Conservation (phyloP, 2,113 vertebrate genomes). For the Sclerurus mexicanus region DNA sequence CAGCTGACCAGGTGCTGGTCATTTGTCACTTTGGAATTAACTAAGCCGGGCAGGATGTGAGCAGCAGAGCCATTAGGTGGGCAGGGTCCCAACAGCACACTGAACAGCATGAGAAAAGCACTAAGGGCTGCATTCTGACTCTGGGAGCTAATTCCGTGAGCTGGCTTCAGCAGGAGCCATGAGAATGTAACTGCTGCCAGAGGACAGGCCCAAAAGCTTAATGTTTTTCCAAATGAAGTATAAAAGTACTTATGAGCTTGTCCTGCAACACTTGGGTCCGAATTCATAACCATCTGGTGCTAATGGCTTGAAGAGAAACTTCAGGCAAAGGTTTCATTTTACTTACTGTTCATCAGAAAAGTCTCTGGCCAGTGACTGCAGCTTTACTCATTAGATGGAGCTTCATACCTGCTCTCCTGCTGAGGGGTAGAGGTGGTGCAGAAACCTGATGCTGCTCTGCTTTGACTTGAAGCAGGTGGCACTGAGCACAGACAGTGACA, state of each 20-base stretch:
- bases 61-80: background rate
- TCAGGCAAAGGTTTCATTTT: background rate
- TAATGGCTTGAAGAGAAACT: background rate
- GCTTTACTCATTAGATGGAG: background rate
- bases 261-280: rapidly evolving
- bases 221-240: background rate
- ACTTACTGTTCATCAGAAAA: background rate
- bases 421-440: background rate
- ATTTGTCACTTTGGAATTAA: background rate
- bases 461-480: background rate
- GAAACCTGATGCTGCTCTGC: background rate
- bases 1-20: background rate
- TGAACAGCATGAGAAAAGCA: background rate
- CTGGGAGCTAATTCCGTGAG: background rate
- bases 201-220: background rate
- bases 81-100: background rate
- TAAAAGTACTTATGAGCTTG: constrained; percentile 15
- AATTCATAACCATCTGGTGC: background rate
- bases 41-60: background rate
- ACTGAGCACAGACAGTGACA: background rate
- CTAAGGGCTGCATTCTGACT: background rate
- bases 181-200: background rate
- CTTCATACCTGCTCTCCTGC: rapidly evolving
- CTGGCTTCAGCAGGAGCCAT: background rate
- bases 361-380: background rate